Conservation (phyloP, 2,888 invertebrate genomes). For the Epirrhoe alternata region DNA sequence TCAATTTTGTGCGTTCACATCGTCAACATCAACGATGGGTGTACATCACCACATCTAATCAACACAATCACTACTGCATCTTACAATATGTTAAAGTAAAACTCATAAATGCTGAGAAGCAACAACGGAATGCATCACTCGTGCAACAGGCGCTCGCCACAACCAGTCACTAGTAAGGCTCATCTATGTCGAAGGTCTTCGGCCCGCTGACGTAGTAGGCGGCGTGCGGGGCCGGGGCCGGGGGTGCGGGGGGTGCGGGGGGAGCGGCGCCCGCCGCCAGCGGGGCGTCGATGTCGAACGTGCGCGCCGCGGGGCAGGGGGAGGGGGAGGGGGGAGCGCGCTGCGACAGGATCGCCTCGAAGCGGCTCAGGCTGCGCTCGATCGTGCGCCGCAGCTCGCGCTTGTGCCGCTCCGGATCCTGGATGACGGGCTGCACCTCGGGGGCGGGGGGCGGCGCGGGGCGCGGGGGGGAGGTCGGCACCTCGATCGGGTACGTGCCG, state of each 20-base stretch:
- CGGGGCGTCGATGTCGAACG: slow-evolving; percentile 54
- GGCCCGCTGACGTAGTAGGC: slow-evolving; percentile 74
- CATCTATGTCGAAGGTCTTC: slow-evolving; percentile 85
- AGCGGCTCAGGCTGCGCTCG: slow-evolving; percentile 78
- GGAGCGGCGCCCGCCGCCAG: slow-evolving; percentile 29
- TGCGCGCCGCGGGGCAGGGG: slow-evolving; percentile 36
- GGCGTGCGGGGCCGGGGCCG: slow-evolving; percentile 40
- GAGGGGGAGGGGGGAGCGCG: slow-evolving; percentile 45
- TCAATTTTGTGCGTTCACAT: background rate
- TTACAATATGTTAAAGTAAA: background rate
- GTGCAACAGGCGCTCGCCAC: background rate
- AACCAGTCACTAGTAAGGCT: slow-evolving; percentile 64
- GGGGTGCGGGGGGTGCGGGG: slow-evolving; percentile 28
- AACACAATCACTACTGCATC: background rate
- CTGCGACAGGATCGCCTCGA: slow-evolving; percentile 68
- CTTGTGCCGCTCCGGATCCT: slow-evolving; percentile 44
- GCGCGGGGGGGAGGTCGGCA: slow-evolving; percentile 77
- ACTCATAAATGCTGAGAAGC: slow-evolving; percentile 16
- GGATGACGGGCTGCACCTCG: background rate
- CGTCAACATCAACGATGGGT: background rate
- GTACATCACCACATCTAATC: background rate
- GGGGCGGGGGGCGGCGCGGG: slow-evolving; percentile 31
- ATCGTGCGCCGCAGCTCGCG: slow-evolving; percentile 66
- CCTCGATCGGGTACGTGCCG: slow-evolving; percentile 94
- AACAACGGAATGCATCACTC: slow-evolving; percentile 17